Conservation (phyloP, 2,113 vertebrate genomes). For the Nycticorax nycticorax region DNA sequence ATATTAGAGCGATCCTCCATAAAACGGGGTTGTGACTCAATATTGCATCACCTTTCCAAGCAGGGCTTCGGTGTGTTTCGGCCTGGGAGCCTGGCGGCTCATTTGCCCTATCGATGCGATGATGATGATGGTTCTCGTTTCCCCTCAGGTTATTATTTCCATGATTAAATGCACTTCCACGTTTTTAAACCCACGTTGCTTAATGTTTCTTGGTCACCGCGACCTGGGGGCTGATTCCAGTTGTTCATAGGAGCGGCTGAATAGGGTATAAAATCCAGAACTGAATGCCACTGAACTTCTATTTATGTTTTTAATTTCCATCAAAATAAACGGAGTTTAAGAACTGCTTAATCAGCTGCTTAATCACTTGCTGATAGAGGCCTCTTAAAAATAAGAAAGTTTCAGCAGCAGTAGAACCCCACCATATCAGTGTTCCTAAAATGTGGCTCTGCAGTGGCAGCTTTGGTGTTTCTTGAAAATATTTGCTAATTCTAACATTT, state of each 20-base stretch:
- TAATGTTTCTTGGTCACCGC: neutral
- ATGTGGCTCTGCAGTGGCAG: neutral
- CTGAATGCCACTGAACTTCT: neutral
- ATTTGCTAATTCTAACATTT: neutral
- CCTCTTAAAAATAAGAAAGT: neutral
- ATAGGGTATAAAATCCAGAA: neutral
- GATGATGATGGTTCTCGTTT: fast-evolving
- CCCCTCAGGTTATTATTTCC: neutral
- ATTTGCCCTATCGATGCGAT: neutral
- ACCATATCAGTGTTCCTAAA: neutral
- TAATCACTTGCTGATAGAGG: neutral
- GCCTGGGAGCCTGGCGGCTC: neutral
- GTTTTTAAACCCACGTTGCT: neutral
- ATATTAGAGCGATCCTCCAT: neutral
- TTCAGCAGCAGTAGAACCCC: neutral
- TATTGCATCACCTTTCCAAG: slow-evolving; percentile 24
- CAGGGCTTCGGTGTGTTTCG: neutral
- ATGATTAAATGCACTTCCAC: fast-evolving
- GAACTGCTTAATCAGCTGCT: neutral
- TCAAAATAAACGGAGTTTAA: neutral
- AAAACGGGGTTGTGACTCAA: slow-evolving; percentile 17
- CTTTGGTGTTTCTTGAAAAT: neutral
- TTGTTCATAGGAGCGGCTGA: neutral
- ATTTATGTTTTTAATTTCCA: neutral
- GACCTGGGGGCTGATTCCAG: neutral